Conservation (phyloP, 2,888 invertebrate species). For the Isotomurus palustris region DNA sequence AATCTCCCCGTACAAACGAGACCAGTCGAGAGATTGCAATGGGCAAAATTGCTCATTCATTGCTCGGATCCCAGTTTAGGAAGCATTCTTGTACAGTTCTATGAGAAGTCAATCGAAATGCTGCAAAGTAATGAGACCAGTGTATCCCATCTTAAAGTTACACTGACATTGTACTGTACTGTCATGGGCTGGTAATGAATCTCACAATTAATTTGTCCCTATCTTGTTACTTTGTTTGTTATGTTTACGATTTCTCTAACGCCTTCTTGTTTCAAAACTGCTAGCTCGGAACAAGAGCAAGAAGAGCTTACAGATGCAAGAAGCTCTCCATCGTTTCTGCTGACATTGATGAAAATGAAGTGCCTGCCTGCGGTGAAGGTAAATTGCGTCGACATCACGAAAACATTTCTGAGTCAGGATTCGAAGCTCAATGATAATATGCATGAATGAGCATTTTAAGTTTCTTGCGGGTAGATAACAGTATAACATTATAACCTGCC, state of each 20-base stretch:
- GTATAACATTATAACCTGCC: no score
- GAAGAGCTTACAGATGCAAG: no score
- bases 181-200: not conserved
- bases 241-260: no score
- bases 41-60: conserved; percentile 24
- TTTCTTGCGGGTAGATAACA: no score
- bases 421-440: not conserved
- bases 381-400: no score
- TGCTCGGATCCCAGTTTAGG: conserved; percentile 4
- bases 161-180: not conserved
- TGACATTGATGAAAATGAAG: not conserved
- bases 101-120: not conserved
- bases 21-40: conserved; percentile 12
- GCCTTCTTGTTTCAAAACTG: no score
- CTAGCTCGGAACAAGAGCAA: no score
- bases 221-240: no score
- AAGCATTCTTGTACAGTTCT: not conserved
- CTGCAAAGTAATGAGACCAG: not conserved
- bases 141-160: not conserved
- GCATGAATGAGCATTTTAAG: no score
- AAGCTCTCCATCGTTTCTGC: no score
- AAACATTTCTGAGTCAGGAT: not conserved
- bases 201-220: not conserved
- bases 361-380: conserved; percentile 3
- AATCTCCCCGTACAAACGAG: conserved; percentile 22